Conservation (phyloP, 1,140 invertebrate species). For the Tetraneura akinire region DNA sequence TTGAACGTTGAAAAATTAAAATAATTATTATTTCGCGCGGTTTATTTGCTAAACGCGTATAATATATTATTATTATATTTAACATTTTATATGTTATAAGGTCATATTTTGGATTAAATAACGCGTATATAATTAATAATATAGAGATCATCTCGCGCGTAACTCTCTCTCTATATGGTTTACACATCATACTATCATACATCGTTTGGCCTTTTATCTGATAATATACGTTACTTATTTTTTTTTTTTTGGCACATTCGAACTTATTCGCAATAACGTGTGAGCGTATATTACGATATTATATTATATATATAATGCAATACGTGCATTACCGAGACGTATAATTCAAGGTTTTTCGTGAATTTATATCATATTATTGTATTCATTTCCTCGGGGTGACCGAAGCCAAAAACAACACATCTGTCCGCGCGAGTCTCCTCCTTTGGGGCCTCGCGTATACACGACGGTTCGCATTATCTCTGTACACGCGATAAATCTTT, state of each 20-base stretch:
- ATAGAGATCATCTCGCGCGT: too few relatives aligned
- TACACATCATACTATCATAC: too few relatives aligned
- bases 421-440: background rate
- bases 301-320: too few relatives aligned
- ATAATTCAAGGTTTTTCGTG: constrained; percentile 7
- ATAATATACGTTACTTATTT: background rate
- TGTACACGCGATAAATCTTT: constrained; percentile 23
- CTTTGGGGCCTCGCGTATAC: background rate
- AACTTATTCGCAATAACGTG: background rate
- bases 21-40: too few relatives aligned
- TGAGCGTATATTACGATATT: too few relatives aligned
- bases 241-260: constrained; percentile 21
- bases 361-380: background rate
- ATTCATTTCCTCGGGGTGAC: background rate
- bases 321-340: background rate
- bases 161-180: too few relatives aligned
- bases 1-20: too few relatives aligned
- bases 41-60: too few relatives aligned
- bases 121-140: too few relatives aligned
- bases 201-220: background rate
- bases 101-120: too few relatives aligned
- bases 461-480: background rate
- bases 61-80: too few relatives aligned
- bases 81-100: too few relatives aligned
- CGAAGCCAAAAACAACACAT: constrained; percentile 6